Evolutionary conservation across 1,140 invertebrate genomes (phyloP).

Genomic region (Sinonovacula constricta): DNA sequence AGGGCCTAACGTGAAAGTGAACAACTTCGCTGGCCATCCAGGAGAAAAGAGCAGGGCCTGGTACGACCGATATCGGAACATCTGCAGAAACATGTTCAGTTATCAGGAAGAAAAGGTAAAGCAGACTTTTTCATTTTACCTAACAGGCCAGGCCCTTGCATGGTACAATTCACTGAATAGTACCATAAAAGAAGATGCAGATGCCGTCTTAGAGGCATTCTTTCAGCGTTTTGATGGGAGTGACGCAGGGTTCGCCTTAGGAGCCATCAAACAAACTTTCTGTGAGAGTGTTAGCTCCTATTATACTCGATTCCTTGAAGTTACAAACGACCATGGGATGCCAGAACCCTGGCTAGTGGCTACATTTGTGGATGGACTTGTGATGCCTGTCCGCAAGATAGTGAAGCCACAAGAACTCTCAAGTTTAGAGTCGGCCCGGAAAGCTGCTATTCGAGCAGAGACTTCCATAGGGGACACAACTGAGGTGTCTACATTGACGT

Average conservation of each 20-base stretch:
- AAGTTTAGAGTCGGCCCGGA: background rate
- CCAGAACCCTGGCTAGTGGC: background rate
- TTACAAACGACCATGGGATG: background rate
- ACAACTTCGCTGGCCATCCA: no score
- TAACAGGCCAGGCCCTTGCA: no score
- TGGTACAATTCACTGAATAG: no score
- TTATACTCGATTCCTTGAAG: background rate
- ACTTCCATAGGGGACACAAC: no score
- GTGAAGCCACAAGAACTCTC: background rate
- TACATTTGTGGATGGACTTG: background rate
- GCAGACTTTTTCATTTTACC: no score
- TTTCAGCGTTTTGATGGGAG: background rate
- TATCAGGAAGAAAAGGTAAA: no score
- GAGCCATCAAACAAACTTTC: background rate
- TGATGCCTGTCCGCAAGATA: background rate
- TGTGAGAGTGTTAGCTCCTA: background rate
- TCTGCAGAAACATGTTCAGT: no score
- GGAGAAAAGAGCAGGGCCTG: no score
- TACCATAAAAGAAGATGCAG: background rate
- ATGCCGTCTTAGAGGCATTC: background rate
- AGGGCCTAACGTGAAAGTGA: no score
- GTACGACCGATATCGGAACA: no score
- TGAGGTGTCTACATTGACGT: no score
- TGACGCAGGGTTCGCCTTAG: background rate
- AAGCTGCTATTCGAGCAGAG: slow-evolving; percentile 2